Evolutionary conservation across 2,888 invertebrate genomes (phyloP).

Genomic region (Apamea crenata): DNA sequence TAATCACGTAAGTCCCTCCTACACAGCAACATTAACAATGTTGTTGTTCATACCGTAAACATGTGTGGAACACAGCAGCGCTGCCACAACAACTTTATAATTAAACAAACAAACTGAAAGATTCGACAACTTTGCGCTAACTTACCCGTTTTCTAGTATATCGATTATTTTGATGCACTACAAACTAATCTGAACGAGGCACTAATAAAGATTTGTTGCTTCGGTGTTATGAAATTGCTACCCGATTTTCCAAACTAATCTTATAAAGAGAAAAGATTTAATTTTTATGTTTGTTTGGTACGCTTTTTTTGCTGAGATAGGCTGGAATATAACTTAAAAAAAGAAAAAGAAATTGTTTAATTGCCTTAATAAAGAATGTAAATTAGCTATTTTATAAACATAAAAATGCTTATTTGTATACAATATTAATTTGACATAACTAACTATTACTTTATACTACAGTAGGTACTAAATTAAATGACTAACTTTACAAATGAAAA

Average conservation of each 20-base stretch:
- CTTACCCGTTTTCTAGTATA: slow-evolving; percentile 35
- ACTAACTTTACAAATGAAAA: not conserved
- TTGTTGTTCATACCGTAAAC: slow-evolving; percentile 28
- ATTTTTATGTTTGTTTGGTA: not conserved
- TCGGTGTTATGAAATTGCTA: not conserved
- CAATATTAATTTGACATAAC: not conserved
- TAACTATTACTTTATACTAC: too few relatives aligned
- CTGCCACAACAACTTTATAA: slow-evolving; percentile 58
- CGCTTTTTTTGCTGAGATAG: too few relatives aligned
- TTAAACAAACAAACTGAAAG: slow-evolving; percentile 59
- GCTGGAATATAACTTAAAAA: not conserved
- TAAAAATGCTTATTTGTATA: not conserved
- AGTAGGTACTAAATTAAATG: too few relatives aligned
- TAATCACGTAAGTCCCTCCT: slow-evolving; percentile 16
- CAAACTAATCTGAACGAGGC: slow-evolving; percentile 1
- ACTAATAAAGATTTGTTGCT: not conserved
- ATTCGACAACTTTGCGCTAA: slow-evolving; percentile 48
- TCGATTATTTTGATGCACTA: slow-evolving; percentile 45
- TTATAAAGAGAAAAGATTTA: too few relatives aligned
- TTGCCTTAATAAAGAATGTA: not conserved
- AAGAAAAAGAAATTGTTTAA: too few relatives aligned
- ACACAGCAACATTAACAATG: not conserved
- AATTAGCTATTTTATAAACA: too few relatives aligned
- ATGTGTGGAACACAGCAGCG: slow-evolving; percentile 32
- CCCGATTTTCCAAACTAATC: not conserved